These are phyloP conservation scores for Achroia grisella DNA, from an alignment of 1,140 invertebrate species.

Conservation along the genomic window DNA sequence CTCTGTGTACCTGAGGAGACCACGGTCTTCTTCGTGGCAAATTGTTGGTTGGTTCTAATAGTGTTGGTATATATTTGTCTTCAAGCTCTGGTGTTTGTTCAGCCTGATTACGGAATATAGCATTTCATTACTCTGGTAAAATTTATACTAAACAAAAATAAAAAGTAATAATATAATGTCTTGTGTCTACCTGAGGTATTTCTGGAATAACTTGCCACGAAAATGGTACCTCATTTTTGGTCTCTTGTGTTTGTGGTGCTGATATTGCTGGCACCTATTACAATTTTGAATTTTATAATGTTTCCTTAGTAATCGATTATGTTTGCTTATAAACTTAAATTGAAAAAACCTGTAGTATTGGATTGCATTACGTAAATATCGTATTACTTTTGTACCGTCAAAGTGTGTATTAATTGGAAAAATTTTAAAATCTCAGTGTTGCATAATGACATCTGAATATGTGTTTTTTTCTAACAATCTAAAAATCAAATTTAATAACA, in stretches of 20 bases:
- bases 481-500: no score
- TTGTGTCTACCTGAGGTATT: slow-evolving; percentile 59
- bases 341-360: no score
- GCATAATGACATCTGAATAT: no score
- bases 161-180: neutral
- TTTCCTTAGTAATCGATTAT: no score
- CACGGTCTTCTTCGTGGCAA: slow-evolving; percentile 44
- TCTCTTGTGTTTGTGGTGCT: slow-evolving; percentile 33
- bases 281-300: slow-evolving; percentile 9
- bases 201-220: slow-evolving; percentile 62
- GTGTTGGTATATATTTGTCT: slow-evolving; percentile 53
- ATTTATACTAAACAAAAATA: neutral
- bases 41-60: slow-evolving; percentile 42
- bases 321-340: no score
- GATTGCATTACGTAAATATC: no score
- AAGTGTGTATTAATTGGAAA: no score
- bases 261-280: slow-evolving; percentile 42
- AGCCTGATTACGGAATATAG: slow-evolving; percentile 34
- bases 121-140: slow-evolving; percentile 9
- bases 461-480: no score
- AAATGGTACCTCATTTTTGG: slow-evolving; percentile 50
- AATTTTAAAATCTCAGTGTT: no score
- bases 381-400: no score
- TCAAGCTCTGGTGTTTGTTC: slow-evolving; percentile 63
- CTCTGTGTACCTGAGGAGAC: slow-evolving; percentile 50